Conservation (phyloP, 1,140 invertebrate species). For the Euborellia annulipes region DNA sequence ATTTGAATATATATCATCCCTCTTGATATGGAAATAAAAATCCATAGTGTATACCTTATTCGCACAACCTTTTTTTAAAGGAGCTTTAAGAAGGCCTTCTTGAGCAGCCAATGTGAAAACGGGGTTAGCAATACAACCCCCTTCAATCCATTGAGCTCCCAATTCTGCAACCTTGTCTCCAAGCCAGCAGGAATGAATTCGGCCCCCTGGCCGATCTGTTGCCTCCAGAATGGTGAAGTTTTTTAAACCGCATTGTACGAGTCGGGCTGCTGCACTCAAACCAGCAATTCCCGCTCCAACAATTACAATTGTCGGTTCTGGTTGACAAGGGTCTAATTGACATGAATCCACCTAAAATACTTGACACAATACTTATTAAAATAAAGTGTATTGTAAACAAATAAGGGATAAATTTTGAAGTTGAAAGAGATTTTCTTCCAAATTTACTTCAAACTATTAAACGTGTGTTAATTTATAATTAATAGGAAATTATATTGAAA, state of each 20-base stretch:
- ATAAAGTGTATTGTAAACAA: too few species aligned
- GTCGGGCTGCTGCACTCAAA: slow-evolving; percentile 51
- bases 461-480: too few species aligned
- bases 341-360: slow-evolving; percentile 16
- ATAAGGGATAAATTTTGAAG: too few species aligned
- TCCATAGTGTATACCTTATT: too few species aligned
- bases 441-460: too few species aligned
- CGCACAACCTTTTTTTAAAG: too few species aligned
- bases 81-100: slow-evolving; percentile 39
- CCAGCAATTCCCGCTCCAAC: slow-evolving; percentile 61
- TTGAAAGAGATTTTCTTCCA: too few species aligned
- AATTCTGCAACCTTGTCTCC: slow-evolving; percentile 55
- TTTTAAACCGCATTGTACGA: slow-evolving; percentile 46
- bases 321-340: slow-evolving; percentile 36
- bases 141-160: slow-evolving; percentile 47
- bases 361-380: too few species aligned
- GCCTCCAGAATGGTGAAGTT: slow-evolving; percentile 56
- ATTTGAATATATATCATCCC: too few species aligned
- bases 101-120: slow-evolving; percentile 45
- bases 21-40: too few species aligned
- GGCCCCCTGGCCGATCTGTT: slow-evolving; percentile 50
- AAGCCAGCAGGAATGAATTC: slow-evolving; percentile 55
- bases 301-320: slow-evolving; percentile 50
- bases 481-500: too few species aligned
- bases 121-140: slow-evolving; percentile 44